phyloP scores from a whole-genome alignment of 2,888 invertebrate genomes.

The Dichetophora obliterata region DNA sequence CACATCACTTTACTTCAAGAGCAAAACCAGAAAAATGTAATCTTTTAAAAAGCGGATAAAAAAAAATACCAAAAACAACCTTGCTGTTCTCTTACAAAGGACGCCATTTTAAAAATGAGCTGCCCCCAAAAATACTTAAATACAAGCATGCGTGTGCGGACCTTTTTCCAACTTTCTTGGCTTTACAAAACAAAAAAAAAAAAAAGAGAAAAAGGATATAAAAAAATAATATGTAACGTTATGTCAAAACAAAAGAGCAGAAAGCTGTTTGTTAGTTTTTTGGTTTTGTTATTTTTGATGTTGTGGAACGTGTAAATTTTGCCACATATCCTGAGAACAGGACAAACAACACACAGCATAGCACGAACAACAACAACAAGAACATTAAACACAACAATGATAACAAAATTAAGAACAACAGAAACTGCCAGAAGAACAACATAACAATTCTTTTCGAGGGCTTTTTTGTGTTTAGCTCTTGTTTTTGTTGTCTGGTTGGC shows the following conservation, averaged over 20 bases:
- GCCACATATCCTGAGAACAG: conserved; percentile 41
- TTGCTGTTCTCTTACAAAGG: background rate
- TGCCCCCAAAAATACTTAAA: background rate
- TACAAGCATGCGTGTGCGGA: background rate
- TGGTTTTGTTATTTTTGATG: conserved; percentile 11
- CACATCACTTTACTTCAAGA: background rate
- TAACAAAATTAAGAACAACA: conserved; percentile 46
- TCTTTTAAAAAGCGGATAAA: background rate
- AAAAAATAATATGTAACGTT: conserved; percentile 10
- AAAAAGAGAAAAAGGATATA: background rate
- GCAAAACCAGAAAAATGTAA: background rate
- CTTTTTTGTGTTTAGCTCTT: conserved; percentile 40
- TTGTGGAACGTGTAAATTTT: conserved; percentile 36
- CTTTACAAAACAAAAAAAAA: background rate
- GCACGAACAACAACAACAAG: conserved; percentile 39
- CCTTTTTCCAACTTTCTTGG: conserved; percentile 20
- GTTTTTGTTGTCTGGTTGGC: conserved; percentile 62
- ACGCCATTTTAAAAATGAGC: conserved; percentile 7
- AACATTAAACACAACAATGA: conserved; percentile 29
- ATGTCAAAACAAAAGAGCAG: conserved; percentile 8
- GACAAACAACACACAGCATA: conserved; percentile 45
- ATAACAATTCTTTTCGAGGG: conserved; percentile 42
- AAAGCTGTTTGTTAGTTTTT: conserved; percentile 13
- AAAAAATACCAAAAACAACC: background rate
- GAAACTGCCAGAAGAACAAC: conserved; percentile 49